A percentile compares a stretch with the other conserved stretches of the same genome.
These are phyloP conservation scores for Neoaliturus tenellus DNA, from an alignment of 2,888 invertebrate species.

Conservation along the genomic window DNA sequence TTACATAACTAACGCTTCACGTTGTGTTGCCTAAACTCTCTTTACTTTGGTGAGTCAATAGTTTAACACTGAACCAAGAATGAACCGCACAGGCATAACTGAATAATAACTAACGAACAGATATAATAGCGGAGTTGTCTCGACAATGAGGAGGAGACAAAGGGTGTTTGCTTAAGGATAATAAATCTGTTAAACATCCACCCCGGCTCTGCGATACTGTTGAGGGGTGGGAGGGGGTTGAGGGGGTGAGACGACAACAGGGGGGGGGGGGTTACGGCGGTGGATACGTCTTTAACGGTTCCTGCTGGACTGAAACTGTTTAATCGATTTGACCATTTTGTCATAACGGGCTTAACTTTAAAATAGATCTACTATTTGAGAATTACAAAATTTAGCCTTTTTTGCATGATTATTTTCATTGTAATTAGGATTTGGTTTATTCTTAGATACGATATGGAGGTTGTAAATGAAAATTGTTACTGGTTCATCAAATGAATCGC, in stretches of 20 bases:
- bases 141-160: neutral
- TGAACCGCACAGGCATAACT: neutral
- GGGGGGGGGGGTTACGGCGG: neutral
- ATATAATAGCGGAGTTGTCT: neutral
- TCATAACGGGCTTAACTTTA: no score
- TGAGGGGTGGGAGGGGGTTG: neutral
- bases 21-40: no score
- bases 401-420: no score
- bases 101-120: neutral
- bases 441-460: no score
- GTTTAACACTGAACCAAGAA: no score
- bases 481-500: no score
- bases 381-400: no score
- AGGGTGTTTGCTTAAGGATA: constrained; percentile 17
- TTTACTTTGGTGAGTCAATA: no score
- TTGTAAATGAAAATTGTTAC: no score
- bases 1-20: no score
- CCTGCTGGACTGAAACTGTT: neutral
- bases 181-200: constrained; percentile 31
- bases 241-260: neutral
- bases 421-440: no score
- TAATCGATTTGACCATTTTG: neutral
- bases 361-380: no score
- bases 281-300: neutral
- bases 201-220: neutral